phyloP scores from a whole-genome alignment of 2,797 vertebrate genomes.

The Sebastes dallii region DNA sequence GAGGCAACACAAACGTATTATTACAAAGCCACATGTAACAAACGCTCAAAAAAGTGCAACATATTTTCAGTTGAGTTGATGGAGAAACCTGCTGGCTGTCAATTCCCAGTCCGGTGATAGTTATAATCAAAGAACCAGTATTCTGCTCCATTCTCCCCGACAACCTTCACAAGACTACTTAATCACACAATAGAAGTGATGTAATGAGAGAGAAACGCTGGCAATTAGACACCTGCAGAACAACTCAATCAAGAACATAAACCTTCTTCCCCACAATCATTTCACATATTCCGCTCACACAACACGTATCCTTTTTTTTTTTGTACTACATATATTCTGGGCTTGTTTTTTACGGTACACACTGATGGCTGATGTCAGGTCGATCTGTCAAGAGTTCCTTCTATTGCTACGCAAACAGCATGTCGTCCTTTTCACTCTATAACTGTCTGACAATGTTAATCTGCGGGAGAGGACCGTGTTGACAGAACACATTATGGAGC shows the following conservation, averaged over 20 bases:
- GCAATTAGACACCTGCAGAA: slow-evolving; percentile 72
- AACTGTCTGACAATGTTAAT: slow-evolving; percentile 59
- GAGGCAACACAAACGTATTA: not conserved
- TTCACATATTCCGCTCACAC: not conserved
- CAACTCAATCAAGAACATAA: slow-evolving; percentile 35
- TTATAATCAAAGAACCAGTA: slow-evolving; percentile 63
- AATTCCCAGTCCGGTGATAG: slow-evolving; percentile 30
- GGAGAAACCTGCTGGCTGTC: slow-evolving; percentile 47
- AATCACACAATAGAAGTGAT: slow-evolving; percentile 69
- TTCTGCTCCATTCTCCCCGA: slow-evolving; percentile 53
- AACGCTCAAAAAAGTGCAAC: slow-evolving; percentile 22
- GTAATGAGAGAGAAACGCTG: slow-evolving; percentile 69
- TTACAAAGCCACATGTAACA: slow-evolving; percentile 12
- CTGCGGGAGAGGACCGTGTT: slow-evolving; percentile 54
- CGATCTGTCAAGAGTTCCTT: slow-evolving; percentile 38
- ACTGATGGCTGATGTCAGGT: slow-evolving; percentile 32
- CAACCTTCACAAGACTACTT: slow-evolving; percentile 55
- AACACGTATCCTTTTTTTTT: not conserved
- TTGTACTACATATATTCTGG: not conserved
- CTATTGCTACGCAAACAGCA: slow-evolving; percentile 42
- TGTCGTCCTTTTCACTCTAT: slow-evolving; percentile 53
- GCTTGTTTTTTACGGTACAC: slow-evolving; percentile 2
- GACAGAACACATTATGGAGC: slow-evolving; percentile 67
- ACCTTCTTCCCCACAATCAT: slow-evolving; percentile 2
- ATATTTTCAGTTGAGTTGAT: slow-evolving; percentile 40